A percentile compares a stretch with the other conserved stretches of the same genome.
Evolutionary conservation across 2,113 vertebrate genomes (phyloP).

Genomic region (Pelvicachromis taeniatus): DNA sequence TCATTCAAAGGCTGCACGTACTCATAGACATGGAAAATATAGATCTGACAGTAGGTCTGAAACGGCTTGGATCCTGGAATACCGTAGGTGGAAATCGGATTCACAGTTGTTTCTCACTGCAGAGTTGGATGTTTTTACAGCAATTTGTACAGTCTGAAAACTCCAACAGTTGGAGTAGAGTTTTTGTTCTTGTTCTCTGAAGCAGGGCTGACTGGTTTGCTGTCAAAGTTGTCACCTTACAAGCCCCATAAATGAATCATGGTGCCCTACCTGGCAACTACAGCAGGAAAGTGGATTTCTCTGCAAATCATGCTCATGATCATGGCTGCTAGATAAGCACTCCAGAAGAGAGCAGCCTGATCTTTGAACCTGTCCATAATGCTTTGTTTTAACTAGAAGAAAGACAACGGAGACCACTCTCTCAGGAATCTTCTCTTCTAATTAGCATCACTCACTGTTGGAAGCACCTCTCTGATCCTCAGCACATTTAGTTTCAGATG

Average conservation of each 20-base stretch:
- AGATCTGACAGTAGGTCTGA: not conserved
- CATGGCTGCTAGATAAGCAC: too few relatives aligned
- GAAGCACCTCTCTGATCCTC: not conserved
- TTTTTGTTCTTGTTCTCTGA: not conserved
- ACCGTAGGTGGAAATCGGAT: not conserved
- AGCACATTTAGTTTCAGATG: not conserved
- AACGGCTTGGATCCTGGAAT: not conserved
- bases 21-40: not conserved
- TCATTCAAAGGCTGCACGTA: not conserved
- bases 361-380: not conserved
- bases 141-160: not conserved
- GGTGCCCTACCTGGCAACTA: not conserved
- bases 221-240: too few relatives aligned
- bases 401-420: rapidly evolving
- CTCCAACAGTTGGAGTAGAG: not conserved
- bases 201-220: not conserved
- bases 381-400: not conserved
- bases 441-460: not conserved
- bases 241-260: not conserved
- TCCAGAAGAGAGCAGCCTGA: not conserved
- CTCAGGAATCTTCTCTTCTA: not conserved
- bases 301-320: not conserved
- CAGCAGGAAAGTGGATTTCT: not conserved
- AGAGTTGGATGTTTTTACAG: not conserved
- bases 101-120: not conserved